phyloP scores from a whole-genome alignment of 2,113 vertebrate genomes.

The Zosterops borbonicus region DNA sequence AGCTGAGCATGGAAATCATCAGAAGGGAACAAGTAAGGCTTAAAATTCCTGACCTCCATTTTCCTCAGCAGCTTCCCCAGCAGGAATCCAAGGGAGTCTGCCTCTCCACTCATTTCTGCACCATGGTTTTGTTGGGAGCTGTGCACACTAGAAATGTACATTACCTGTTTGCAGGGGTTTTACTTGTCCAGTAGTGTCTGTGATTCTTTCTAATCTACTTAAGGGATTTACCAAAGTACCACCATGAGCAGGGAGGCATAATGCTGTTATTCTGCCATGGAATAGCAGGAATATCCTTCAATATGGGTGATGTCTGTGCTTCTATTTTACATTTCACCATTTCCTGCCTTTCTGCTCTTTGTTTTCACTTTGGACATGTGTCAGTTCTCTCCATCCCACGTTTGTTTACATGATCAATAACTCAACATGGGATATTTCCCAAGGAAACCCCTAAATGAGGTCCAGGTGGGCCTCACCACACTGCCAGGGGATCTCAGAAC shows the following conservation, averaged over 20 bases:
- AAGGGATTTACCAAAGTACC: constrained; percentile 45
- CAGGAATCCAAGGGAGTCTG: not conserved
- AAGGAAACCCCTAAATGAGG: not conserved
- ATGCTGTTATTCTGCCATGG: not conserved
- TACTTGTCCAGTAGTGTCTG: not conserved
- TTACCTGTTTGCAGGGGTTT: not conserved
- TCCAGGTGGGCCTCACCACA: not conserved
- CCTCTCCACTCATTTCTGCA: not conserved
- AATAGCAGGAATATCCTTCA: not conserved
- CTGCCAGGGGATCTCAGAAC: not conserved
- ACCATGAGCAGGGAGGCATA: not conserved
- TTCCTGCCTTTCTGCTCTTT: not conserved
- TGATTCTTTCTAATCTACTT: constrained; percentile 57
- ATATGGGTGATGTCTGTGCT: not conserved
- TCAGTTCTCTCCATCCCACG: not conserved
- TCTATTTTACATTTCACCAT: not conserved
- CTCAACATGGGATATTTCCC: not conserved
- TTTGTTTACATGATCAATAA: not conserved
- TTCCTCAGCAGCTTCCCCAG: not conserved
- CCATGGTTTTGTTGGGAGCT: not conserved
- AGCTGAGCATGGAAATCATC: not conserved
- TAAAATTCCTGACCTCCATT: not conserved
- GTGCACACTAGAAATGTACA: not conserved
- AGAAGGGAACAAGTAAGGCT: not conserved
- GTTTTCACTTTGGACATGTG: not conserved